Percentiles rank a stretch among this genome's conserved stretches.
Conservation (phyloP, 2,888 invertebrate genomes). For the Minunthozetes semirufus region DNA sequence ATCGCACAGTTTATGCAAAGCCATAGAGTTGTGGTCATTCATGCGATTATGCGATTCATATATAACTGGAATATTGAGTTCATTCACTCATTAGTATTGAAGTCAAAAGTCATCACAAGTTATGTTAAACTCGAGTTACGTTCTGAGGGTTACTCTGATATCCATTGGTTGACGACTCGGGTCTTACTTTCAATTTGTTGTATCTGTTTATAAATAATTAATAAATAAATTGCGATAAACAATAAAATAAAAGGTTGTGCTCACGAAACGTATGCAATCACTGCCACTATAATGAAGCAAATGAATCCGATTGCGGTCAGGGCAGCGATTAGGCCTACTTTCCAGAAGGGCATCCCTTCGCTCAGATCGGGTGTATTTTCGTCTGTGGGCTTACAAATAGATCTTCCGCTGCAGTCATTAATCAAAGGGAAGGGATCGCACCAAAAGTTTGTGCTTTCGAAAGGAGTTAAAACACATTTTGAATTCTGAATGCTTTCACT, state of each 20-base stretch:
- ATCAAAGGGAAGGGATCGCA: not conserved
- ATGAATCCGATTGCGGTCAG: conserved; percentile 31
- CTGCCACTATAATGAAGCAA: conserved; percentile 22
- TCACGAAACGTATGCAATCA: conserved; percentile 34
- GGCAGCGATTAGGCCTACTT: conserved; percentile 27
- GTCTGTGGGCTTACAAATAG: conserved; percentile 12
- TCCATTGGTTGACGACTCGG: conserved; percentile 7
- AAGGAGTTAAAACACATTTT: conserved; percentile 5
- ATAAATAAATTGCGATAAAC: not conserved
- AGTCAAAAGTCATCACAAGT: not conserved
- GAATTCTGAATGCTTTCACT: not conserved
- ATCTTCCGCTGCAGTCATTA: conserved; percentile 7
- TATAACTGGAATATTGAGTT: conserved; percentile 3
- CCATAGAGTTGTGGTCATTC: not conserved
- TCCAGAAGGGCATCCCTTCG: conserved; percentile 10
- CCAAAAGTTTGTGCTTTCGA: not conserved
- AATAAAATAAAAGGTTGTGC: conserved; percentile 26
- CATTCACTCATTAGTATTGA: not conserved
- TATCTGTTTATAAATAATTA: conserved; percentile 2
- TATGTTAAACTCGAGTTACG: conserved; percentile 14
- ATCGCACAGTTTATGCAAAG: not conserved
- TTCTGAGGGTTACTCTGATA: conserved; percentile 19
- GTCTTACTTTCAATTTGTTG: conserved; percentile 22
- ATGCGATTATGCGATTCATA: not conserved
- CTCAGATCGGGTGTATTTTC: not conserved